Percentiles rank a stretch among this genome's conserved stretches.
These are phyloP conservation scores for Nerophis lumbriciformis DNA, from an alignment of 2,113 vertebrate species.

Conservation along the genomic window DNA sequence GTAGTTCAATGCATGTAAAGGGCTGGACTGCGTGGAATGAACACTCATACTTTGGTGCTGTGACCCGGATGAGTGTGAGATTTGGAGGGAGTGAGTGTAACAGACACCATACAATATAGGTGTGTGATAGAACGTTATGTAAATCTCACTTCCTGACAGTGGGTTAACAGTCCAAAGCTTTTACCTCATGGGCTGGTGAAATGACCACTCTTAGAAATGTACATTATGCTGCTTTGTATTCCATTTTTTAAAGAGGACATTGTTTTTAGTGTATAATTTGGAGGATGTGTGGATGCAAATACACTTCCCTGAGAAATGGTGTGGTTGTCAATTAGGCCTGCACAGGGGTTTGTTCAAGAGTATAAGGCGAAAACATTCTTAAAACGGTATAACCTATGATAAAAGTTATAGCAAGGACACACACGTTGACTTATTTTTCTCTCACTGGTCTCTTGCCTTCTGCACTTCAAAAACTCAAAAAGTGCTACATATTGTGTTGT, in stretches of 20 bases:
- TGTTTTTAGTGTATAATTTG: slow-evolving; percentile 53
- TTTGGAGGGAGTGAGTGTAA: neutral
- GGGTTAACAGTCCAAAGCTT: no score
- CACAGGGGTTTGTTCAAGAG: slow-evolving; percentile 51
- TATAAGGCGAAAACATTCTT: slow-evolving; percentile 62
- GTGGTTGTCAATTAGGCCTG: slow-evolving; percentile 64
- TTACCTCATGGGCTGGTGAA: no score
- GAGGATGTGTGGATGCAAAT: slow-evolving; percentile 39
- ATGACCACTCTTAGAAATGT: neutral
- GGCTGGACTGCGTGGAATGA: no score
- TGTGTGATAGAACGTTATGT: no score
- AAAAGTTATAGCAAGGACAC: slow-evolving; percentile 49
- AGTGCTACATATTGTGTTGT: neutral
- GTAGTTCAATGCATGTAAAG: no score
- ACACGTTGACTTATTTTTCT: slow-evolving; percentile 36
- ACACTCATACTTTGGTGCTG: neutral
- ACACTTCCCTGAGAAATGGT: slow-evolving; percentile 53
- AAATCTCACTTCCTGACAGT: no score
- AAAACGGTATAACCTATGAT: slow-evolving; percentile 29
- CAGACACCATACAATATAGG: no score
- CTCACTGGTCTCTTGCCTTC: slow-evolving; percentile 15
- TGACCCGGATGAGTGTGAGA: neutral
- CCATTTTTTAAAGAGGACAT: slow-evolving; percentile 42
- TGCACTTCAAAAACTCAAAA: slow-evolving; percentile 20
- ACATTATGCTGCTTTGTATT: slow-evolving; percentile 5